Conservation (phyloP, 2,113 vertebrate genomes). For the Benitochromis conjunctus region DNA sequence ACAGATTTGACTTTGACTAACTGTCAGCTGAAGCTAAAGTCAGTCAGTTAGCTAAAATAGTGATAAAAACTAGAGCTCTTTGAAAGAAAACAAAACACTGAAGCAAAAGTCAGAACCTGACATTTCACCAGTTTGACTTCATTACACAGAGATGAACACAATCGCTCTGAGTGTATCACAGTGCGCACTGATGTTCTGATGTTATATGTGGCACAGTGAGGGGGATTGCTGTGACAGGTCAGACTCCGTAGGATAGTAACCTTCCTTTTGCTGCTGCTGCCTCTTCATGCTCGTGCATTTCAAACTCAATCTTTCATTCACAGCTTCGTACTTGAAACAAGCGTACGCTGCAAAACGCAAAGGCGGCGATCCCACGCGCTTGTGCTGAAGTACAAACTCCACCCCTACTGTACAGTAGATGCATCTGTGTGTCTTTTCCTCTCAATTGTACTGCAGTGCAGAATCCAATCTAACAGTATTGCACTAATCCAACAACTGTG, state of each 20-base stretch:
- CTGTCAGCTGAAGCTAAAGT: background rate
- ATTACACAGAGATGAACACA: conserved; percentile 46
- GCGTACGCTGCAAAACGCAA: background rate
- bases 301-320: background rate
- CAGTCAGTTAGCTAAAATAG: background rate
- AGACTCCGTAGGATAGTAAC: background rate
- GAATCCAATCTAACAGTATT: conserved; percentile 54
- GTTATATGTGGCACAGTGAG: background rate
- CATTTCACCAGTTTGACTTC: conserved; percentile 43
- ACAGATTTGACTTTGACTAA: too few relatives aligned
- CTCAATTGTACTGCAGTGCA: conserved; percentile 9
- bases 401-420: background rate
- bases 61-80: background rate
- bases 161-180: too few relatives aligned
- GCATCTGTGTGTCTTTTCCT: background rate
- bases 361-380: background rate
- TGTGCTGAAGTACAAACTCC: background rate
- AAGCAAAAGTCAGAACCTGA: background rate
- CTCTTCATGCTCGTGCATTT: background rate
- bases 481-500: conserved; percentile 67
- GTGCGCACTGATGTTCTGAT: too few relatives aligned
- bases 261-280: background rate
- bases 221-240: background rate
- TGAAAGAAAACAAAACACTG: background rate
- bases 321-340: background rate